Evolutionary conservation across 2,888 invertebrate genomes (phyloP).

Genomic region (Ernsta delagoae): DNA sequence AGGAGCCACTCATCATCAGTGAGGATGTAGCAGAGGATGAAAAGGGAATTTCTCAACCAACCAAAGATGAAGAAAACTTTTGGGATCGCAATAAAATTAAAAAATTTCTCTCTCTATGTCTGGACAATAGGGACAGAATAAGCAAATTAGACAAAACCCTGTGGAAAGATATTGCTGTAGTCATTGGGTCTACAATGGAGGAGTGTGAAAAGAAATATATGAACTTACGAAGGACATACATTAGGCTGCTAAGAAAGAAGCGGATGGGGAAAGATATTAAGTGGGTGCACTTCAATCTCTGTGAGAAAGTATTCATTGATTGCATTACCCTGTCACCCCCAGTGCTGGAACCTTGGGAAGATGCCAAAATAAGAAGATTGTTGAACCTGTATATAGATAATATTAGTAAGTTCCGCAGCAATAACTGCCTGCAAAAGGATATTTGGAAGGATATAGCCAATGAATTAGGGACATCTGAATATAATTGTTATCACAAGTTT

Average conservation of each 20-base stretch:
- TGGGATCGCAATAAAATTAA: conserved; percentile 74
- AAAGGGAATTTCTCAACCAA: conserved; percentile 46
- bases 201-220: conserved; percentile 73
- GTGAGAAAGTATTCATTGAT: conserved; percentile 74
- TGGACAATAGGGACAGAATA: conserved; percentile 59
- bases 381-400: conserved; percentile 71
- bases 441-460: conserved; percentile 75
- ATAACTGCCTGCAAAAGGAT: conserved; percentile 68
- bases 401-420: conserved; percentile 60
- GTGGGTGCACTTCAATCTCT: conserved; percentile 72
- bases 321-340: conserved; percentile 62
- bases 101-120: conserved; percentile 63
- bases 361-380: conserved; percentile 64
- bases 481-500: conserved; percentile 76
- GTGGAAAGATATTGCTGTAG: conserved; percentile 64
- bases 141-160: conserved; percentile 58
- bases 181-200: conserved; percentile 62
- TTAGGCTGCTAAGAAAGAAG: conserved; percentile 73
- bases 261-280: conserved; percentile 70
- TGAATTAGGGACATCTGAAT: conserved; percentile 66
- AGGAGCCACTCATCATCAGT: conserved; percentile 48
- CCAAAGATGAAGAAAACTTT: conserved; percentile 61
- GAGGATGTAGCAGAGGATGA: conserved; percentile 48
- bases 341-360: conserved; percentile 71
- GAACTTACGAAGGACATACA: conserved; percentile 69